Percentiles rank a stretch among this genome's conserved stretches.
phyloP scores from a whole-genome alignment of 2,113 vertebrate genomes.

The Tenrec ecaudatus region DNA sequence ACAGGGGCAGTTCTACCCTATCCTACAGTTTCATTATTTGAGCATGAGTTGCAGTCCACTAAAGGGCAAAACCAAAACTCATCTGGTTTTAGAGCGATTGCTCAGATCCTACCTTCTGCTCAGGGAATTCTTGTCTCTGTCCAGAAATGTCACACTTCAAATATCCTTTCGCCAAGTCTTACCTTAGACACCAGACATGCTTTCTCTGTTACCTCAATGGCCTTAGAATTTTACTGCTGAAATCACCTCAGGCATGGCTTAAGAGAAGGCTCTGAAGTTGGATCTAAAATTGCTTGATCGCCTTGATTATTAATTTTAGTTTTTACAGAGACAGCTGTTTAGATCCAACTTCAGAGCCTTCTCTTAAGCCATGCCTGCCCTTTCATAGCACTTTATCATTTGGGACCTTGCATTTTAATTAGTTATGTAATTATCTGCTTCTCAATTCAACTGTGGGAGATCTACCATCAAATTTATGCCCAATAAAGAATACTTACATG shows the following conservation, averaged over 20 bases:
- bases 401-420: conserved; percentile 24
- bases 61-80: no score
- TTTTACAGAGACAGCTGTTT: not conserved
- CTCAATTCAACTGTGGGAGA: conserved; percentile 30
- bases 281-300: no score
- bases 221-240: not conserved
- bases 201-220: conserved; percentile 25
- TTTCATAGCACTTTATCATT: conserved; percentile 36
- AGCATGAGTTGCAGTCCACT: no score
- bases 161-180: not conserved
- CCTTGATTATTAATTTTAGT: no score
- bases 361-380: conserved; percentile 1
- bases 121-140: not conserved
- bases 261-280: no score
- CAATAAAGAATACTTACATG: not conserved
- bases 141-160: conserved; percentile 18
- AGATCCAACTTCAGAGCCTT: conserved; percentile 26
- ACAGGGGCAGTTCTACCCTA: no score
- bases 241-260: no score
- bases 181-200: not conserved
- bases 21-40: no score
- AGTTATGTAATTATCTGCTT: conserved; percentile 53
- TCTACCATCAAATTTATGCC: conserved; percentile 29
- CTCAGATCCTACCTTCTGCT: not conserved
- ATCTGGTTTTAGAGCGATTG: no score